A percentile compares a stretch with the other conserved stretches of the same genome.
Conservation (phyloP, 2,113 vertebrate genomes). For the Corythornis cristatus region DNA sequence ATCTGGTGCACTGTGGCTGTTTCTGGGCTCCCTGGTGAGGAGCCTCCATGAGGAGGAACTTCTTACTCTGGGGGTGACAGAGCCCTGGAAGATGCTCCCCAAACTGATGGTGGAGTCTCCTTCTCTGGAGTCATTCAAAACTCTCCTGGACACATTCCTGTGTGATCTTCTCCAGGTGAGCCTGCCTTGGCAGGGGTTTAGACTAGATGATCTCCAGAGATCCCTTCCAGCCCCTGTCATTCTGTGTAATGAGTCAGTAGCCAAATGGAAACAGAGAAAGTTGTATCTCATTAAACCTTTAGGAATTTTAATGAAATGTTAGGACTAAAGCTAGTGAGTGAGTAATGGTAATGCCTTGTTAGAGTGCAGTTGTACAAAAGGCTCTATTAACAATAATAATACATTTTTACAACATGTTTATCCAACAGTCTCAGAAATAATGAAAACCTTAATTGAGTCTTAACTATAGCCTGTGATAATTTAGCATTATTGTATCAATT, state of each 20-base stretch:
- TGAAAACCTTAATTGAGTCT: constrained; percentile 54
- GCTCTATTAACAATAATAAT: constrained; percentile 43
- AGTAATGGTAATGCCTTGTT: constrained; percentile 6
- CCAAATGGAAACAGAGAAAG: neutral
- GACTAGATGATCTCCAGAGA: no score
- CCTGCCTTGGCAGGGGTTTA: no score
- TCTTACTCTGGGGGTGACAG: no score
- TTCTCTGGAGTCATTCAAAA: no score
- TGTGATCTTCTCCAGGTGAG: no score
- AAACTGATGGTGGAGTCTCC: no score
- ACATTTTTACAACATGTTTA: constrained; percentile 42
- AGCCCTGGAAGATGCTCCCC: no score
- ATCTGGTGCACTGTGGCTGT: no score
- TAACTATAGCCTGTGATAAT: constrained; percentile 29
- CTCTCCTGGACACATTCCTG: no score
- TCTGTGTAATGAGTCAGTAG: neutral
- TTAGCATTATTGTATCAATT: constrained; percentile 48
- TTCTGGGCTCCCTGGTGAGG: no score
- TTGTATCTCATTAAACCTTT: neutral
- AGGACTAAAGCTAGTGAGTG: neutral
- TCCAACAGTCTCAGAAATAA: constrained; percentile 28
- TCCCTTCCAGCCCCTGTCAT: no score
- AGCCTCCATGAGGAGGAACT: no score
- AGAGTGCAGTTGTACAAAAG: constrained; percentile 27
- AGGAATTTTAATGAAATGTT: neutral